Evolutionary conservation across 37 sponge, comb jelly and placozoan species (phyloP).

Genomic region (Haliclona indistincta): DNA sequence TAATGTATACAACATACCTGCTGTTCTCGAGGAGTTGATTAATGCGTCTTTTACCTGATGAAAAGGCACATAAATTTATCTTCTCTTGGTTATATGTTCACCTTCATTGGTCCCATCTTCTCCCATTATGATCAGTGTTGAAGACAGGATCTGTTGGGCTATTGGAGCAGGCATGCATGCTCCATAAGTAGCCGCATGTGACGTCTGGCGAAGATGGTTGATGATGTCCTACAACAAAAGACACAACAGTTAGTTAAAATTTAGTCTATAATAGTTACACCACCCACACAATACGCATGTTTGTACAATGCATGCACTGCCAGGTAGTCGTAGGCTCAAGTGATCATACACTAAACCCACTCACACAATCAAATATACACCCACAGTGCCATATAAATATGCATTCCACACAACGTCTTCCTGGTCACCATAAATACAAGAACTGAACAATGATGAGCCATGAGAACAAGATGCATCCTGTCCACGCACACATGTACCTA

Average conservation of each 20-base stretch:
- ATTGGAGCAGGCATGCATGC: slow-evolving; percentile 84
- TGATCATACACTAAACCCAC: too few species aligned
- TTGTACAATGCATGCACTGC: too few species aligned
- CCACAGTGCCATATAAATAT: too few species aligned
- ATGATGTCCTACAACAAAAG: slow-evolving; percentile 72
- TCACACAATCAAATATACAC: too few species aligned
- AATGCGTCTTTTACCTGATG: slow-evolving; percentile 62
- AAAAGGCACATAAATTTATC: not conserved
- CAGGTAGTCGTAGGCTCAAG: too few species aligned
- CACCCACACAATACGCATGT: too few species aligned
- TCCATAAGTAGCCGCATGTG: slow-evolving; percentile 84
- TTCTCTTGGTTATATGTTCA: not conserved
- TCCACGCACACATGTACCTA: too few species aligned
- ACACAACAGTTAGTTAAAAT: not conserved
- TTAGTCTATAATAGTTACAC: not conserved
- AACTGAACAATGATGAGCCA: too few species aligned
- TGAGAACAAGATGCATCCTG: too few species aligned
- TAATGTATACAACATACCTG: too few species aligned
- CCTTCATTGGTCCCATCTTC: slow-evolving; percentile 89
- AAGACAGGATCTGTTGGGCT: slow-evolving; percentile 67
- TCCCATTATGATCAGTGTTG: slow-evolving; percentile 90
- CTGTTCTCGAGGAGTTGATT: slow-evolving; percentile 77
- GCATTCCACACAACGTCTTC: too few species aligned
- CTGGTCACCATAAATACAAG: too few species aligned
- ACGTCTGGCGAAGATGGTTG: slow-evolving; percentile 75